These are phyloP conservation scores for Ganaspis sp. DNA, from an alignment of 1,140 invertebrate genomes.

Conservation along the genomic window DNA sequence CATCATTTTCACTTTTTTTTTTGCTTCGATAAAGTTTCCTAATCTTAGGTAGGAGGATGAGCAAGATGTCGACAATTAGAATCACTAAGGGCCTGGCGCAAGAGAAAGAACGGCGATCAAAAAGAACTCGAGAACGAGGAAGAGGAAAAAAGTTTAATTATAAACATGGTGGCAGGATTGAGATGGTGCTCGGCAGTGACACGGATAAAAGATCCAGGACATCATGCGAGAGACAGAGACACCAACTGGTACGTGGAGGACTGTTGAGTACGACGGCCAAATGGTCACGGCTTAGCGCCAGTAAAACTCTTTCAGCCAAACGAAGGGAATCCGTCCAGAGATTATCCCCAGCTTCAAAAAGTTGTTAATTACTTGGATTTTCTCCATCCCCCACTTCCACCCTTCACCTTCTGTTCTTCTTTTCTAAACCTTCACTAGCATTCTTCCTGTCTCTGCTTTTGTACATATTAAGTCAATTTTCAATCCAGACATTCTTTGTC, in stretches of 20 bases:
- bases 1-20: constrained; percentile 36
- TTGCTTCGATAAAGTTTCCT: constrained; percentile 42
- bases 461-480: constrained; percentile 27
- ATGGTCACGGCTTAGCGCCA: constrained; percentile 74
- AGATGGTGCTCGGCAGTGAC: constrained; percentile 61
- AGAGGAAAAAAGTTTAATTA: constrained; percentile 72
- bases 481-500: neutral
- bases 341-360: constrained; percentile 77
- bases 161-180: constrained; percentile 66
- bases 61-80: constrained; percentile 71
- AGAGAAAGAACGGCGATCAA: constrained; percentile 40
- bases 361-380: constrained; percentile 78
- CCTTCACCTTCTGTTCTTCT: constrained; percentile 45
- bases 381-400: constrained; percentile 58
- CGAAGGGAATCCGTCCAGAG: constrained; percentile 76
- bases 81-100: constrained; percentile 68
- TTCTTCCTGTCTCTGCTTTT: constrained; percentile 24
- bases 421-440: constrained; percentile 42
- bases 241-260: constrained; percentile 47
- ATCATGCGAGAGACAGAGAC: constrained; percentile 30
- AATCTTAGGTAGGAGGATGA: constrained; percentile 44
- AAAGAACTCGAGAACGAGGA: constrained; percentile 34
- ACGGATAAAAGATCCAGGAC: constrained; percentile 38
- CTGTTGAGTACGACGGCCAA: constrained; percentile 67
- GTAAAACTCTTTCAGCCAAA: constrained; percentile 76